Conservation (phyloP, 1,140 invertebrate genomes). For the Trachymyrmex septentrionalis region DNA sequence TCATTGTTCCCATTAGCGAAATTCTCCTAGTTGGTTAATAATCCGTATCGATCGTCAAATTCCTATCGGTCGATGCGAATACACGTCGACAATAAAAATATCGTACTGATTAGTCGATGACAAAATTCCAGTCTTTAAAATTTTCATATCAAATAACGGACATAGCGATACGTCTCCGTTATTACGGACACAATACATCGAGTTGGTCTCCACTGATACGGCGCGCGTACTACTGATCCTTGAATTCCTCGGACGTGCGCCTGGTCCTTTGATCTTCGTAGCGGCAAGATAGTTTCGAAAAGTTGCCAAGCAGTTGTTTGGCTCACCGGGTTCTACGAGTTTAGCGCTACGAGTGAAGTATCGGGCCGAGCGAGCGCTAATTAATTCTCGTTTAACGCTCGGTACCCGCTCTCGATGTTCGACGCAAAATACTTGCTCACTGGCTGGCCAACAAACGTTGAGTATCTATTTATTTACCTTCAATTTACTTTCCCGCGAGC, state of each 20-base stretch:
- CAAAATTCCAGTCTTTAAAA: not conserved
- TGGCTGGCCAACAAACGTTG: conserved; percentile 24
- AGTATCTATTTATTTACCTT: conserved; percentile 50
- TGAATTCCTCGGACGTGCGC: conserved; percentile 45
- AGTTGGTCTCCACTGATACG: not conserved
- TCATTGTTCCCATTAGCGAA: not conserved
- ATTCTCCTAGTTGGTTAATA: not conserved
- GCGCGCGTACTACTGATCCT: conserved; percentile 27
- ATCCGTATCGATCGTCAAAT: not conserved
- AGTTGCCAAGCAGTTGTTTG: conserved; percentile 55
- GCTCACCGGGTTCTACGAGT: conserved; percentile 31
- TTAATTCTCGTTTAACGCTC: conserved; percentile 63
- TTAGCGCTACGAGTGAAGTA: conserved; percentile 51
- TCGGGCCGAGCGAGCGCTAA: conserved; percentile 41
- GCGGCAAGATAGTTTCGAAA: conserved; percentile 55
- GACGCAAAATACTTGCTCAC: conserved; percentile 46
- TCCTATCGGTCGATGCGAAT: not conserved
- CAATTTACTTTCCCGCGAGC: conserved; percentile 1
- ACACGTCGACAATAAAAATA: not conserved
- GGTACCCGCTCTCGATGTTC: not conserved
- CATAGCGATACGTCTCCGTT: not conserved
- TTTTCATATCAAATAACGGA: not conserved
- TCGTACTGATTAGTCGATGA: not conserved
- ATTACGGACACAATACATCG: conserved; percentile 5
- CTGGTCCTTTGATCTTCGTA: conserved; percentile 55